Evolutionary conservation across 1,140 invertebrate genomes (phyloP).

Genomic region (Diplogasteroides magnus): DNA sequence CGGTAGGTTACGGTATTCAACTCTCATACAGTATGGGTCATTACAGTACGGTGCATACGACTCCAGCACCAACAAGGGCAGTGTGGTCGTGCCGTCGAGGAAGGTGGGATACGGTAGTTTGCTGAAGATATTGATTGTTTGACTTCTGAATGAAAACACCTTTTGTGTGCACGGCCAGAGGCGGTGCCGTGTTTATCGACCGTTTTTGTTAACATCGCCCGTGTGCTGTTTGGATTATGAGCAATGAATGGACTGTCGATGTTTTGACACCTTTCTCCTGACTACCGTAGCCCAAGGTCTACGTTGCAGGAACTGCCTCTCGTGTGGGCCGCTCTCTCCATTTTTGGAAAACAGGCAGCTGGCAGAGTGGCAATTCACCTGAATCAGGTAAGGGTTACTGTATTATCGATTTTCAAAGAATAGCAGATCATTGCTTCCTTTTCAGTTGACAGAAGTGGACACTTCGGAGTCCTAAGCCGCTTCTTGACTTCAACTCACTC

Average conservation of each 20-base stretch:
- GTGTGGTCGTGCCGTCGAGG: background rate
- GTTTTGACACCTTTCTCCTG: too few relatives aligned
- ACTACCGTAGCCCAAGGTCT: too few relatives aligned
- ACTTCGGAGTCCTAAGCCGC: too few relatives aligned
- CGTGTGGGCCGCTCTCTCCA: conserved; percentile 22
- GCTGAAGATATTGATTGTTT: background rate
- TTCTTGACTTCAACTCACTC: too few relatives aligned
- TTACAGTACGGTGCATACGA: background rate
- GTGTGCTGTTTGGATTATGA: too few relatives aligned
- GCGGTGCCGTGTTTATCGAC: too few relatives aligned
- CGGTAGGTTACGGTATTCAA: background rate
- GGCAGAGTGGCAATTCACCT: conserved; percentile 14
- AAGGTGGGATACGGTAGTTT: background rate
- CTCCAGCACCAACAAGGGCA: background rate
- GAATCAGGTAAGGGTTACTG: conserved; percentile 11
- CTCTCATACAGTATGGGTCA: too few relatives aligned
- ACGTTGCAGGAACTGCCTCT: conserved; percentile 17
- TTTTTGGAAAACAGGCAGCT: conserved; percentile 22
- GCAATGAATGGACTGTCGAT: too few relatives aligned
- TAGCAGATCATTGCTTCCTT: too few relatives aligned
- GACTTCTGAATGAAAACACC: too few relatives aligned
- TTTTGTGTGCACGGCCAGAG: too few relatives aligned
- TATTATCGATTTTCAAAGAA: conserved; percentile 1
- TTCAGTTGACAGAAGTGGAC: conserved; percentile 25
- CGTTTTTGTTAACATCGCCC: too few relatives aligned